Base-by-base conservation (phyloP, 2,797 vertebrate genomes). In the Crocidura indochinensis region DNA sequence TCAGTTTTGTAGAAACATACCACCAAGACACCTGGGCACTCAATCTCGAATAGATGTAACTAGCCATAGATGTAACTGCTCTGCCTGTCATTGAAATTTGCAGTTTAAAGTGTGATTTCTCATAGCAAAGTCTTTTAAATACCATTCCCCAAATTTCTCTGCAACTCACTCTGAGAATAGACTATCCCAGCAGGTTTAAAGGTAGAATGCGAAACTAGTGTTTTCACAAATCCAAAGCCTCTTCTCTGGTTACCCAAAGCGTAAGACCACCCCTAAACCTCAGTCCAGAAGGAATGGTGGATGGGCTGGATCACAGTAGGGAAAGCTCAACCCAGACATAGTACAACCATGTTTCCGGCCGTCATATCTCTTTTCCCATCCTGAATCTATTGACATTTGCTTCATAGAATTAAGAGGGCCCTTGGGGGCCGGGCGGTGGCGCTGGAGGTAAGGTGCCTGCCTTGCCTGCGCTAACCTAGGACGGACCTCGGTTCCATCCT, bases 321-420 rank as follows among this genome's bases (percentile, higher is more conserved):
- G 4, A 0, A 0, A 22, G 2, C 1, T 24, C 5, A 26, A 10
- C 26, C 65, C 11, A 7, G 6, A 26, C 47, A n/a, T 29, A 47
- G 22, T 4, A 11, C 3, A 4, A 85, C 24, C 17, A 51, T 19
- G 6, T 2, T 10, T 4, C 8, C 3, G 47, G 6, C 44, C 7
- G 0, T 26, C 17, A 27, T 17, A 47, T 10, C 64, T 82, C 17
- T 73, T 49, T 15, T 47, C 78, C 19, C 72, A 11, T 62, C 53
- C 8, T 1, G 14, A 11, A 0, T 85, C 90, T 84, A 46, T 44
- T 53, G 62, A 68, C 53, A n/a, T 44, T 29, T 68, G 27, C 26
- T 65, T 20, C 74, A 69, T 5, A 74, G 44, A 62, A 5, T 6
- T 53, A 53, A 14, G 10, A 53, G 51, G 51, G 10, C 51, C 15